phyloP scores from a whole-genome alignment of 2,113 vertebrate species.

The Lasiurus borealis region DNA sequence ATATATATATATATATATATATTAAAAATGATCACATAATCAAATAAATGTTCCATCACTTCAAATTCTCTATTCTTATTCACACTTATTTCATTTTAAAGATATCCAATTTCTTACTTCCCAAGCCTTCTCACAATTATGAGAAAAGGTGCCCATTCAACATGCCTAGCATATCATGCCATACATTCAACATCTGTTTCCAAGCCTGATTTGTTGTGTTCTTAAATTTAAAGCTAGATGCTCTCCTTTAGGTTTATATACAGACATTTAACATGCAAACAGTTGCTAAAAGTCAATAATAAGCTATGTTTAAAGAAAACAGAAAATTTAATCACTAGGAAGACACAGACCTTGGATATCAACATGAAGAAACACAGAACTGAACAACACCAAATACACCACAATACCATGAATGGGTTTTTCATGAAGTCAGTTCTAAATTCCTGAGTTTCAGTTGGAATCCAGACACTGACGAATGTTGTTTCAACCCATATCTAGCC shows the following conservation, averaged over 20 bases:
- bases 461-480: no score
- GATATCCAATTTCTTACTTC: background rate
- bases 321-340: background rate
- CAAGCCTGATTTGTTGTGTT: background rate
- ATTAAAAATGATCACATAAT: background rate
- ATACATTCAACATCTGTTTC: background rate
- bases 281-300: background rate
- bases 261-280: constrained; percentile 46
- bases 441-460: background rate
- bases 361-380: background rate
- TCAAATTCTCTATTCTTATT: constrained; percentile 11
- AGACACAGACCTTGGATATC: background rate
- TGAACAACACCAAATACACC: background rate
- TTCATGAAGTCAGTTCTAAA: background rate
- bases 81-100: constrained; percentile 47
- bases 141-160: background rate
- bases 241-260: background rate
- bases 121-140: background rate
- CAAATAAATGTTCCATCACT: constrained; percentile 35
- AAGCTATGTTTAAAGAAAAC: constrained; percentile 37
- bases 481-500: background rate
- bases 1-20: no score
- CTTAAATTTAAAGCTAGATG: background rate
- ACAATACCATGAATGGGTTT: rapidly evolving
- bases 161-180: background rate